These are phyloP conservation scores for Bettongia penicillata DNA, from an alignment of 2,113 vertebrate genomes.

Conservation along the genomic window DNA sequence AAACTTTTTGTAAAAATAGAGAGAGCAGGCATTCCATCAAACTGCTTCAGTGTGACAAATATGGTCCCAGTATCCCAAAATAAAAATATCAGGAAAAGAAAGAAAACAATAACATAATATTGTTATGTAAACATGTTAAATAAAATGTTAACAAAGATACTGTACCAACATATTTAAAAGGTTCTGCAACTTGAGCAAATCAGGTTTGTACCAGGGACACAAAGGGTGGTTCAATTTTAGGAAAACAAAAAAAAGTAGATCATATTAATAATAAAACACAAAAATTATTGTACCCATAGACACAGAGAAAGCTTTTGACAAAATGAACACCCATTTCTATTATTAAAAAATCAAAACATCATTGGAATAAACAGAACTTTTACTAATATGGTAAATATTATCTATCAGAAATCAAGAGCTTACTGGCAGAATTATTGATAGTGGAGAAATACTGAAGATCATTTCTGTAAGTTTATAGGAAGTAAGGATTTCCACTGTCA, in stretches of 20 bases:
- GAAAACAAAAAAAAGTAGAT: too few species aligned
- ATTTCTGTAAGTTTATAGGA: neutral
- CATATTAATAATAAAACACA: too few species aligned
- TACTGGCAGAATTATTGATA: neutral
- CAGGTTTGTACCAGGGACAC: too few species aligned
- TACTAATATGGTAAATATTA: neutral
- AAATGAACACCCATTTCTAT: too few species aligned
- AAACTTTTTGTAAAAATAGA: neutral
- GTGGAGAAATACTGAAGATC: neutral
- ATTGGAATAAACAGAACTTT: too few species aligned
- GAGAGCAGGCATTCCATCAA: neutral
- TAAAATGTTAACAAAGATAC: too few species aligned
- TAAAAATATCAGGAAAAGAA: neutral
- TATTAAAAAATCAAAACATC: too few species aligned
- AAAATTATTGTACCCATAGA: too few species aligned
- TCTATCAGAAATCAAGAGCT: neutral
- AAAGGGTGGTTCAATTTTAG: too few species aligned
- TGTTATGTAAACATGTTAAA: neutral
- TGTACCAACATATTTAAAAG: too few species aligned
- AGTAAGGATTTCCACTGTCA: neutral
- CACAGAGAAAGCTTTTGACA: too few species aligned
- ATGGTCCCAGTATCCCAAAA: neutral
- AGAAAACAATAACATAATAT: neutral
- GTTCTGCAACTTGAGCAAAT: too few species aligned
- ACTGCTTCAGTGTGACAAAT: neutral